Evolutionary conservation across 2,797 vertebrate genomes (phyloP), one percentile per base, ranked within the genome.

Genomic region (Gallinago nigripennis): DNA sequence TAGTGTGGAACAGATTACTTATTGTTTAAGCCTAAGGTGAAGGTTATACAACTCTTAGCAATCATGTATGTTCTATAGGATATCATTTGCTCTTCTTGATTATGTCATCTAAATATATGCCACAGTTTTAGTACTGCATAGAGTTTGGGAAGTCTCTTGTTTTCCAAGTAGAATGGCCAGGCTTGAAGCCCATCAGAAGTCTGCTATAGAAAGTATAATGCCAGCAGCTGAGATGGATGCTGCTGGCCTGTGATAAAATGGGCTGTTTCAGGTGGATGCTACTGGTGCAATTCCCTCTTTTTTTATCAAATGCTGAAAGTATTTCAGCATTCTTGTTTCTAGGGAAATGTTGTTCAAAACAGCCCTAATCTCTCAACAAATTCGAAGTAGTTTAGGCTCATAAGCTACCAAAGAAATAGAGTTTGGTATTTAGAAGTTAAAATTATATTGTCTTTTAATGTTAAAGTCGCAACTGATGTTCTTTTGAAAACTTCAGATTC

Each of bases 1-100:
- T 20, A 57, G 17, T 46, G 24, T 91, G 64, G 88, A 95, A 93
- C 64, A 89, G 89, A 96, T 95, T 95, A 90, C 17, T 90, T 95
- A 58, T 63, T 87, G 45, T 78, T 96, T 77, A 96, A 96, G 85
- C 79, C 79, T 93, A 80, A 95, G 37, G 31, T 81, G 94, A 96
- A 97, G 93, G 92, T 94, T 96, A 65, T 71, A 81, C 12, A 83
- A 46, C 28, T 68, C 69, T n/a, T 43, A 88, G 46, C 5, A 41
- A 45, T 60, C 37, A 12, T 69, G 5, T 14, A 27, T 75, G 8
- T 70, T 60, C 72, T 93, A 58, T 65, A 82, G 86, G 12, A 35
- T 86, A 33, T 80, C 8, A 3, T 82, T 96, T 88, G 17, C 12
- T 79, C 4, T 39, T 21, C 15, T 60, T 57, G 28, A 73, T 15